A percentile compares a stretch with the other conserved stretches of the same genome.
Conservation (phyloP, 2,888 invertebrate genomes). For the Acleris literana region DNA sequence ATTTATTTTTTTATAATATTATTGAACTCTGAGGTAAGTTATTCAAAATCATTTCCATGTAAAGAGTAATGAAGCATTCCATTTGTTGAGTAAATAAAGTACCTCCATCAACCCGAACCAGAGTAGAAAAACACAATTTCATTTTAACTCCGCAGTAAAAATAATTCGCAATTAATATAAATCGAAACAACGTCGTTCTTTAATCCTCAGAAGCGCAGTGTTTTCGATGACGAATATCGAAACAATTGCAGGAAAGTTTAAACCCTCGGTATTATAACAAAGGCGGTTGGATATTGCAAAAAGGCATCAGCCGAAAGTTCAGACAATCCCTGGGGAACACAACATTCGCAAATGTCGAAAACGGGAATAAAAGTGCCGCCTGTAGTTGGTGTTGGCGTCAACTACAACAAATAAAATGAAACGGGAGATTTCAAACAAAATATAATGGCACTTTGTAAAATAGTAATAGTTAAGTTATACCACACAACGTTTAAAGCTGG, state of each 20-base stretch:
- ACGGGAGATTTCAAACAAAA: background rate
- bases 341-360: constrained; percentile 63
- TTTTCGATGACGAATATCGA: constrained; percentile 16
- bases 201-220: constrained; percentile 9
- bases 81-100: too few species aligned
- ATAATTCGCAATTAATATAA: constrained; percentile 11
- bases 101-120: too few species aligned
- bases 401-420: background rate
- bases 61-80: too few species aligned
- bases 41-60: too few species aligned
- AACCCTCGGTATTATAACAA: constrained; percentile 5
- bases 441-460: too few species aligned
- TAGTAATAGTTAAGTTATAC: too few species aligned
- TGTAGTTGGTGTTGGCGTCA: constrained; percentile 51
- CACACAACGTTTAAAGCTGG: too few species aligned
- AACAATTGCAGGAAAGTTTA: constrained; percentile 8
- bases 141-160: background rate
- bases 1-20: too few species aligned
- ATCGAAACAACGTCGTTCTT: constrained; percentile 8
- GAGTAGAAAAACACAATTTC: too few species aligned
- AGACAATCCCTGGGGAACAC: constrained; percentile 59
- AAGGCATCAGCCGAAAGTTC: constrained; percentile 55
- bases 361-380: constrained; percentile 59
- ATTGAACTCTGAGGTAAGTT: too few species aligned
- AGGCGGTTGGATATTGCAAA: constrained; percentile 48